Conservation (phyloP, 2,888 invertebrate genomes). For the Ophraella communa region DNA sequence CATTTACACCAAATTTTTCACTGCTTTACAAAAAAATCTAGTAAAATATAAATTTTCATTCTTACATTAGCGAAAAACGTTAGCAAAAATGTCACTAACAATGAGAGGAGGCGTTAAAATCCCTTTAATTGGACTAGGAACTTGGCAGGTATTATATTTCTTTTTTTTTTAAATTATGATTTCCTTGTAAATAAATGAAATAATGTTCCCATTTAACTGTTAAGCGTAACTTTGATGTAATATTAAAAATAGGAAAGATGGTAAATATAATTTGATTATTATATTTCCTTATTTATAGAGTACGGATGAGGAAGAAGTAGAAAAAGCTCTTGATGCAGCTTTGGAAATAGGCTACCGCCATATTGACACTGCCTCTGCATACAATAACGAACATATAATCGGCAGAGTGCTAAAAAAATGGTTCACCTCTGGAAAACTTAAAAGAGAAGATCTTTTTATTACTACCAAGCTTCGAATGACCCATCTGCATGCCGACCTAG, state of each 20-base stretch:
- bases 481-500: constrained; percentile 53
- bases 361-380: constrained; percentile 78
- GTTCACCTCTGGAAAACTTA: constrained; percentile 70
- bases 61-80: too few species aligned
- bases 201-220: too few species aligned
- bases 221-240: too few species aligned
- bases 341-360: constrained; percentile 79
- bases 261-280: too few species aligned
- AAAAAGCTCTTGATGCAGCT: constrained; percentile 70
- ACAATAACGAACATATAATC: constrained; percentile 76
- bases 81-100: background rate
- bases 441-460: constrained; percentile 78
- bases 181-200: too few species aligned
- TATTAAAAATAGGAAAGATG: background rate
- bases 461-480: constrained; percentile 62
- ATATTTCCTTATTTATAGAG: constrained; percentile 66
- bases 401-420: constrained; percentile 75
- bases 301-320: constrained; percentile 66
- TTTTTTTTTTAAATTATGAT: background rate
- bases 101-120: constrained; percentile 16
- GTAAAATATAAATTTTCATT: too few species aligned
- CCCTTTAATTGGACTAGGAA: constrained; percentile 14
- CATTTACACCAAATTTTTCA: too few species aligned
- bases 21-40: too few species aligned
- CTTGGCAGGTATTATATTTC: constrained; percentile 12